Base-by-base conservation (phyloP, 2,888 invertebrate genomes). In the Ormyrus labotus region DNA sequence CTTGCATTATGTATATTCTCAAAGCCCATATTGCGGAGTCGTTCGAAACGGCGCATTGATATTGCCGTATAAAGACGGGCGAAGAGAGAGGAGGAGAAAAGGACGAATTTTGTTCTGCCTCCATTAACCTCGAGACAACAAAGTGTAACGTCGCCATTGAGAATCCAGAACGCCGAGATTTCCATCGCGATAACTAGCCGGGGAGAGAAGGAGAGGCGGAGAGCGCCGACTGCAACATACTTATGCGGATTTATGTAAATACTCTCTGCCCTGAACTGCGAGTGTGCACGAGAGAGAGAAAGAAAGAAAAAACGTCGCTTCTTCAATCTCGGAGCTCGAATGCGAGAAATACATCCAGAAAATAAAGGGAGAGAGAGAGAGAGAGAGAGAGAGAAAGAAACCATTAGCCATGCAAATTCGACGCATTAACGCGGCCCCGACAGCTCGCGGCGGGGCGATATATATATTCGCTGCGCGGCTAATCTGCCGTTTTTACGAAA, bases 51-150 rank as follows among this genome's bases (percentile, higher is more conserved):
- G 9, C n/a, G 50, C 57, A 69, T 48, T 51, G 51, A 73, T 79
- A 79, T 74, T 61, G 47, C 34, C n/a, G 19, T 47, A 48, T 67
- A 67, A 65, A 34, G 60, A 69, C n/a, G 69, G 69, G n/a, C 34
- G 11, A 45, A n/a, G 50, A 47, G 50, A 47, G 34, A 53, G 63
- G 8, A n/a, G 70, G 19, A 58, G 48, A 74, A 53, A 69, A 63
- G 13, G 34, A 61, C 63, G 45, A 48, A 71, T 70, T 64, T 64
- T 65, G 1, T 79, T 76, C 55, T 53, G 57, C 55, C 53, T 73
- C 81, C 74, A 71, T 75, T 78, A 74, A 74, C 74, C 78, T 78
- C 81, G 71, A 78, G 78, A 77, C 78, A 70, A 78, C 81, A 78
- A 78, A 78, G 74, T 74, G 61, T 70, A 75, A 61, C 67, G 80